These are phyloP conservation scores for Stenodera caucasica DNA, from an alignment of 2,888 invertebrate genomes.

Conservation along the genomic window DNA sequence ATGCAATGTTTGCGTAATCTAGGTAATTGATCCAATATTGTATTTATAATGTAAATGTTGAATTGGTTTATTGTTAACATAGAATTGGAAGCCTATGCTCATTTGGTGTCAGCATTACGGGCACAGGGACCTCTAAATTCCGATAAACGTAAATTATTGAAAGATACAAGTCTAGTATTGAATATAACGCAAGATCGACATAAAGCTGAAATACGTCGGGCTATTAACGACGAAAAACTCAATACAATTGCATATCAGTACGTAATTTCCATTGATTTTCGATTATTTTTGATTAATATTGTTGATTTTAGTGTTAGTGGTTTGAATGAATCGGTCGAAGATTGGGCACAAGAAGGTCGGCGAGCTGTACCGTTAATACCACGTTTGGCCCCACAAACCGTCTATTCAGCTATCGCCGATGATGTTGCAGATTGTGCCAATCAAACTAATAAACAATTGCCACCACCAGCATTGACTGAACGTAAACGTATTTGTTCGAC, in stretches of 20 bases:
- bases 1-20: slow-evolving; percentile 83
- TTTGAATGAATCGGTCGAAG: slow-evolving; percentile 65
- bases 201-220: slow-evolving; percentile 88
- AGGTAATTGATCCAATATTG: slow-evolving; percentile 59
- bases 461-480: slow-evolving; percentile 57
- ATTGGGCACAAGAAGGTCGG: slow-evolving; percentile 88
- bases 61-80: slow-evolving; percentile 45
- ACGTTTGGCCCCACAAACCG: slow-evolving; percentile 81
- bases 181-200: slow-evolving; percentile 91
- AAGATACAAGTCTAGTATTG: slow-evolving; percentile 77
- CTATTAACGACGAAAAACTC: slow-evolving; percentile 88
- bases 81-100: slow-evolving; percentile 93
- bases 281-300: background rate
- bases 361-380: slow-evolving; percentile 81
- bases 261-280: slow-evolving; percentile 48
- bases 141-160: slow-evolving; percentile 80
- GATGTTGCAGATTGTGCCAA: slow-evolving; percentile 69
- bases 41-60: no score
- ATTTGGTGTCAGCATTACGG: slow-evolving; percentile 85
- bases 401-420: slow-evolving; percentile 81
- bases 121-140: slow-evolving; percentile 88
- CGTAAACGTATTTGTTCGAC: slow-evolving; percentile 43
- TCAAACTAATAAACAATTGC: slow-evolving; percentile 65
- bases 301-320: slow-evolving; percentile 62
- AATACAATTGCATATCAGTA: slow-evolving; percentile 89